Conservation (phyloP, 30 jellyfish, hydroid and myxozoan species). For the Hydractinia echinata region DNA sequence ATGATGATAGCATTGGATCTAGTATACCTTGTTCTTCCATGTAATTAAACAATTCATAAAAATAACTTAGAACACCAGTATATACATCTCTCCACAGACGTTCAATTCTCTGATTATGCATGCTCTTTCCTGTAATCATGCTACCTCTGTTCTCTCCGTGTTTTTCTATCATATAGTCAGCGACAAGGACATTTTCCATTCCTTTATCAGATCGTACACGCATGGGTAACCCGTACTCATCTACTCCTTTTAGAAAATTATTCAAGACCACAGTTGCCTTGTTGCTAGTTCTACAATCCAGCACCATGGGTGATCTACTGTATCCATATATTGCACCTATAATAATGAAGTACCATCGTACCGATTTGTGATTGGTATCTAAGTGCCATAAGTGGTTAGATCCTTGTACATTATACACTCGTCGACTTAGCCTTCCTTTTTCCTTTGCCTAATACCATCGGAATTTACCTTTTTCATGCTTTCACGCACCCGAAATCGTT, state of each 20-base stretch:
- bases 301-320: conserved; percentile 48
- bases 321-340: conserved; percentile 53
- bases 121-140: conserved; percentile 55
- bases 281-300: conserved; percentile 37
- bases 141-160: conserved; percentile 48
- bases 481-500: neutral
- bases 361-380: conserved; percentile 54
- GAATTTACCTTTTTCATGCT: conserved; percentile 16
- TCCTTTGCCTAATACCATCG: conserved; percentile 30
- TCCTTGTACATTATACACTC: conserved; percentile 57
- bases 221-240: conserved; percentile 46
- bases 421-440: conserved; percentile 29
- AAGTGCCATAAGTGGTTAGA: conserved; percentile 63
- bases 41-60: conserved; percentile 23
- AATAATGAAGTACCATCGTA: conserved; percentile 45
- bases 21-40: conserved; percentile 48
- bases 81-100: conserved; percentile 43
- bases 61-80: conserved; percentile 21
- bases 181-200: conserved; percentile 47
- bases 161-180: conserved; percentile 32
- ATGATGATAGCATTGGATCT: conserved; percentile 24
- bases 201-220: conserved; percentile 54
- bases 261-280: conserved; percentile 29
- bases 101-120: conserved; percentile 49
- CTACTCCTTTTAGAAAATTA: conserved; percentile 30